phyloP scores from a whole-genome alignment of 2,888 invertebrate species.

The Xylota segnis region DNA sequence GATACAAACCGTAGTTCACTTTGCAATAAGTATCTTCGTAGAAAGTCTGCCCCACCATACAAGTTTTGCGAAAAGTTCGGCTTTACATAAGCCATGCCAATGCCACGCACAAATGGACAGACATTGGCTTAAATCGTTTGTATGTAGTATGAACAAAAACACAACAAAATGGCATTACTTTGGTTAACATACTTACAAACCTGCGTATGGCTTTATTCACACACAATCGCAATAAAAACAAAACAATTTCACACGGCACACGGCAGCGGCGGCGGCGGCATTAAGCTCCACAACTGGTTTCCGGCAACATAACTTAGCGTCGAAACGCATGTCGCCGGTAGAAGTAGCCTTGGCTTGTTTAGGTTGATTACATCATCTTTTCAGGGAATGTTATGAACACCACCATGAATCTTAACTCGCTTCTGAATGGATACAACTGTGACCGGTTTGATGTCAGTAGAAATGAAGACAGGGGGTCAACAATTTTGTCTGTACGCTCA shows the following conservation, averaged over 20 bases:
- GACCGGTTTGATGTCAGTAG: background rate
- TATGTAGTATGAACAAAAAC: background rate
- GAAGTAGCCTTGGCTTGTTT: conserved; percentile 21
- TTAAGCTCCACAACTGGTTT: conserved; percentile 56
- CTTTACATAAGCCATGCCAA: background rate
- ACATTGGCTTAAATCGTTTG: background rate
- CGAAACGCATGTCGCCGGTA: conserved; percentile 29
- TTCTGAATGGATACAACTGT: background rate
- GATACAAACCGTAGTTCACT: background rate
- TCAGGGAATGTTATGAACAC: background rate
- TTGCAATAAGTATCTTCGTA: background rate
- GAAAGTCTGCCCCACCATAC: background rate
- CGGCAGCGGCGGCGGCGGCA: conserved; percentile 2
- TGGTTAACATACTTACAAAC: background rate
- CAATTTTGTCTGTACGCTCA: background rate
- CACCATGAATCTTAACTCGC: background rate
- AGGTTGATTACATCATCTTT: conserved; percentile 49
- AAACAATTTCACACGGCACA: conserved; percentile 48
- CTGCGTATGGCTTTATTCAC: background rate
- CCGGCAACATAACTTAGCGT: conserved; percentile 56
- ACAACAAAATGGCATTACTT: background rate
- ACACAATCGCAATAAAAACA: conserved; percentile 8
- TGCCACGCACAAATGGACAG: background rate
- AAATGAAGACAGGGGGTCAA: background rate
- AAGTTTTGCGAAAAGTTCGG: background rate